Evolutionary conservation across 2,888 invertebrate genomes (phyloP), one percentile per base, ranked within the genome.

Genomic region (Arrhopalites spinosus): DNA sequence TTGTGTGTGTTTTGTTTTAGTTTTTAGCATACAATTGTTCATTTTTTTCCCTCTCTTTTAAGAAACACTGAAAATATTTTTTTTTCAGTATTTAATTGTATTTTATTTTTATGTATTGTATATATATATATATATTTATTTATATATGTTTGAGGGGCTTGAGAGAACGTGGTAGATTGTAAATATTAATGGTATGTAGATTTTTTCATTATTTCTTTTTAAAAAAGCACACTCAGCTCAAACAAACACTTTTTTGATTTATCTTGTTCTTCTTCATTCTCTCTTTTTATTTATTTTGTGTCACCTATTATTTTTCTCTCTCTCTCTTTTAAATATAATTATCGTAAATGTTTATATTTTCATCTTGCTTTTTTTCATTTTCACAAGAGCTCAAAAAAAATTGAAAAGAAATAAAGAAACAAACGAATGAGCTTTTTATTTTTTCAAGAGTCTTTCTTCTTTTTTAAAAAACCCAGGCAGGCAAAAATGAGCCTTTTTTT

Each of bases 191-290:
- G 3, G 50, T n/a, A n/a, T n/a, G n/a, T n/a, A n/a, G n/a, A 56
- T 20, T 56, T 56, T n/a, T 56, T 20, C 53, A 56, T 56, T 13
- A 15, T 50, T 59, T 59, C 25, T 59, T 25, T 25, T 59, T 27
- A 59, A 59, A 36, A 36, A 59, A 59, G 25, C 59, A 59, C 59
- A 59, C 25, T 59, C 59, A 59, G 59, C 59, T 59, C 59, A 59
- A 53, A 47, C n/a, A 23, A 59, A 59, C 59, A 59, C 59, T 59
- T 36, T 36, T 36, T 36, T 36, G 36, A 36, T 7, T 36, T 36
- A n/a, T n/a, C n/a, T n/a, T n/a, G n/a, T n/a, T n/a, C n/a, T n/a
- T n/a, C n/a, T n/a, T n/a, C n/a, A n/a, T n/a, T n/a, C n/a, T n/a
- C n/a, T n/a, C 13, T 47, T 47, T 47, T 17, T 47, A 47, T 7